Evolutionary conservation across 2,888 invertebrate species (phyloP).

Genomic region (Netelia melanura): DNA sequence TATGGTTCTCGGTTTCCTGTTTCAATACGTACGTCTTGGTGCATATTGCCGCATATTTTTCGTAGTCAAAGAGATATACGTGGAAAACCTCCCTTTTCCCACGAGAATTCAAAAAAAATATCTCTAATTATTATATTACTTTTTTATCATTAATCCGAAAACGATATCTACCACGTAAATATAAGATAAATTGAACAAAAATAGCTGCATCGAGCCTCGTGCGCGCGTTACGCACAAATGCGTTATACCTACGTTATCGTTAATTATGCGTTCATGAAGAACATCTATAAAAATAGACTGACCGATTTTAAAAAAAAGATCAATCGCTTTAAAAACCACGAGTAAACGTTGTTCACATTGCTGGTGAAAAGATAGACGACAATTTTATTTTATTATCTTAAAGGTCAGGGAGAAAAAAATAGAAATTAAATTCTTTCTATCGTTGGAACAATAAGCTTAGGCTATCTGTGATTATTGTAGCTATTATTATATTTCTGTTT

Average conservation of each 20-base stretch:
- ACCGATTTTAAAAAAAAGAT: neutral
- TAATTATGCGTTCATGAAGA: slow-evolving; percentile 20
- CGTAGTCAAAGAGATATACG: slow-evolving; percentile 8
- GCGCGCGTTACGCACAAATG: slow-evolving; percentile 3
- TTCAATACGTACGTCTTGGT: neutral
- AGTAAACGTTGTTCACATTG: slow-evolving; percentile 13
- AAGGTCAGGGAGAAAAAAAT: neutral
- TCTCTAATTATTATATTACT: neutral
- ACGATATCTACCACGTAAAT: slow-evolving; percentile 18
- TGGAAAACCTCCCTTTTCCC: neutral
- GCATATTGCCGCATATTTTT: neutral
- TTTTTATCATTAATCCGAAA: neutral
- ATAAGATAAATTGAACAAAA: slow-evolving; percentile 19
- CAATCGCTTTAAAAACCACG: slow-evolving; percentile 2
- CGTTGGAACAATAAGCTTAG: too few species aligned
- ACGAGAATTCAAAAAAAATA: too few species aligned
- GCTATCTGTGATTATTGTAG: too few species aligned
- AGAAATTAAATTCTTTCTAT: too few species aligned
- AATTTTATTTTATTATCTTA: neutral
- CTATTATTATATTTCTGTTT: neutral
- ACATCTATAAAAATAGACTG: neutral
- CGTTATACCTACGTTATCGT: neutral
- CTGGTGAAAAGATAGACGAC: neutral
- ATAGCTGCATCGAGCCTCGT: slow-evolving; percentile 5
- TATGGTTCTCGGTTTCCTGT: neutral